Conservation (phyloP, 2,888 invertebrate species). For the Brachylomia viminalis region DNA sequence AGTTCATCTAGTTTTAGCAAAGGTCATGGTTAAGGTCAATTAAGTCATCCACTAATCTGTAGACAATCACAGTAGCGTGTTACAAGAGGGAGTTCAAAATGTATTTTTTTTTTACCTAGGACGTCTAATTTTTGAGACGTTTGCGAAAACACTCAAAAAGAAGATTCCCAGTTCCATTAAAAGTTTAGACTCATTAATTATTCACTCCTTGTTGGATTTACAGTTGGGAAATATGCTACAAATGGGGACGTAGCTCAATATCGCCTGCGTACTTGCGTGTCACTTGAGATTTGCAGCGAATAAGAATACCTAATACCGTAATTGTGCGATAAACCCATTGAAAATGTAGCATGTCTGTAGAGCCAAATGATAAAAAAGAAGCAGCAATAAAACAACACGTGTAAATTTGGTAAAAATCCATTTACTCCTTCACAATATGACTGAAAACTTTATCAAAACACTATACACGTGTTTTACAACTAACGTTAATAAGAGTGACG, state of each 20-base stretch:
- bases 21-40: not conserved
- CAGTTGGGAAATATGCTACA: not conserved
- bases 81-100: not conserved
- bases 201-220: not conserved
- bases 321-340: not conserved
- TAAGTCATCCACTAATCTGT: too few relatives aligned
- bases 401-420: slow-evolving; percentile 87
- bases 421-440: slow-evolving; percentile 89
- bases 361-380: not conserved
- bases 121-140: not conserved
- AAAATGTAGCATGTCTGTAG: not conserved
- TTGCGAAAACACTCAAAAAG: not conserved
- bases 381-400: slow-evolving; percentile 53
- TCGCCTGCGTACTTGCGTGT: too few relatives aligned
- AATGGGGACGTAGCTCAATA: not conserved
- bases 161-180: not conserved
- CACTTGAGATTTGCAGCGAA: not conserved
- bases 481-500: slow-evolving; percentile 87
- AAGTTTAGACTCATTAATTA: not conserved
- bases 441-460: slow-evolving; percentile 90
- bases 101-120: not conserved
- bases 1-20: not conserved
- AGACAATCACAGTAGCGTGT: too few relatives aligned
- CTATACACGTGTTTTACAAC: slow-evolving; percentile 88
- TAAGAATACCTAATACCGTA: not conserved